Percentiles rank a stretch among this genome's conserved stretches.
Evolutionary conservation across 2,888 invertebrate genomes (phyloP).

Genomic region (Euproctis similis): DNA sequence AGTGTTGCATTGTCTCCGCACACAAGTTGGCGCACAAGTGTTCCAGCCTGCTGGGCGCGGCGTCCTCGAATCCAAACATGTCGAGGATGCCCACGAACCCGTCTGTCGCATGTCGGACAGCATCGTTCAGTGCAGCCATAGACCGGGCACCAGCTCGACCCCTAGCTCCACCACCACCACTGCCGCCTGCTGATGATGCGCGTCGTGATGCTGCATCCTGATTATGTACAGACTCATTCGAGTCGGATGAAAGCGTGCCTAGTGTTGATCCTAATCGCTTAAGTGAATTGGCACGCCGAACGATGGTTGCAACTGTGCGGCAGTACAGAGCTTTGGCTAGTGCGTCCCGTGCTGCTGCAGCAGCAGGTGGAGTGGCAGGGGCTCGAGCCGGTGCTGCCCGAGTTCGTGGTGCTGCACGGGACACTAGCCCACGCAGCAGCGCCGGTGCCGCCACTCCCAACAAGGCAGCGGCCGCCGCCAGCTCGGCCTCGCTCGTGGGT

Average conservation of each 20-base stretch:
- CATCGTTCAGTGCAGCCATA: slow-evolving; percentile 94
- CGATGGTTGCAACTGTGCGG: slow-evolving; percentile 95
- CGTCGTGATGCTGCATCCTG: slow-evolving; percentile 91
- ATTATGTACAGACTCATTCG: slow-evolving; percentile 93
- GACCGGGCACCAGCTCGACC: slow-evolving; percentile 88
- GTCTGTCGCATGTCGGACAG: slow-evolving; percentile 93
- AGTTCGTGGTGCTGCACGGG: slow-evolving; percentile 77
- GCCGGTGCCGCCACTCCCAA: slow-evolving; percentile 83
- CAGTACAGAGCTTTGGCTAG: slow-evolving; percentile 94
- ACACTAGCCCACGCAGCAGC: slow-evolving; percentile 87
- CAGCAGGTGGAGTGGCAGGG: slow-evolving; percentile 85
- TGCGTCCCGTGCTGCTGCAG: slow-evolving; percentile 91
- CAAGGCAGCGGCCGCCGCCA: slow-evolving; percentile 89
- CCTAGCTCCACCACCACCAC: slow-evolving; percentile 63
- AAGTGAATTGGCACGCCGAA: slow-evolving; percentile 92
- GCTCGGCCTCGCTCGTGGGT: slow-evolving; percentile 87
- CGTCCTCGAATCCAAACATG: slow-evolving; percentile 98
- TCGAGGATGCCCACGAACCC: slow-evolving; percentile 97
- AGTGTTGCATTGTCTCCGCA: slow-evolving; percentile 98
- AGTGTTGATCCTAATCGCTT: slow-evolving; percentile 89
- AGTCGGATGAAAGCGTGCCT: slow-evolving; percentile 91
- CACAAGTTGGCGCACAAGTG: slow-evolving; percentile 96
- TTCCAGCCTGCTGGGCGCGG: slow-evolving; percentile 91
- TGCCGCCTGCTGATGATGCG: slow-evolving; percentile 86
- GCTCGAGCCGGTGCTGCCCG: slow-evolving; percentile 86